Evolutionary conservation across 2,113 vertebrate species (phyloP).

Genomic region (Noturus placidus): DNA sequence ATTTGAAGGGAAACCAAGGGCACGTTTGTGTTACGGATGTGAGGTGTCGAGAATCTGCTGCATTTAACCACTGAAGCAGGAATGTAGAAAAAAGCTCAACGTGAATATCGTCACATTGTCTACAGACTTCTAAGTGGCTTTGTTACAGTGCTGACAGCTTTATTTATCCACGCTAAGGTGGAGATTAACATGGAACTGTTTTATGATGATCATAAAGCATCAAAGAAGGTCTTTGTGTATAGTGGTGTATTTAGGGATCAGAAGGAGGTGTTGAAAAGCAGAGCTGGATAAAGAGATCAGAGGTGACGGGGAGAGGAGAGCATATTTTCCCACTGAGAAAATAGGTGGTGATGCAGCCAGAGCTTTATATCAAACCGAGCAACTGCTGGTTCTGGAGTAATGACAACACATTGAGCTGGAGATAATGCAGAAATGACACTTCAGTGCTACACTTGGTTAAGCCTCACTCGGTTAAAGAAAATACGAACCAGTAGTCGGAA

Average conservation of each 20-base stretch:
- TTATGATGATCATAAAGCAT: slow-evolving; percentile 11
- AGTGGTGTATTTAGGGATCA: slow-evolving; percentile 10
- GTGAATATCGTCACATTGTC: neutral
- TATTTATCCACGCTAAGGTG: neutral
- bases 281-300: slow-evolving; percentile 37
- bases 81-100: neutral
- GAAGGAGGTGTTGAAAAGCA: neutral
- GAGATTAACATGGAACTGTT: neutral
- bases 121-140: neutral
- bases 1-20: neutral
- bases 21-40: neutral
- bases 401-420: slow-evolving; percentile 18
- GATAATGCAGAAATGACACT: slow-evolving; percentile 6
- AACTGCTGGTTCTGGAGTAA: slow-evolving; percentile 28
- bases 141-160: neutral
- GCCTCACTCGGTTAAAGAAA: neutral
- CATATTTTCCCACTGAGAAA: slow-evolving; percentile 5
- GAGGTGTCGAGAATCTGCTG: neutral
- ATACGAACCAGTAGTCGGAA: neutral
- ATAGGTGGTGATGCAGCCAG: slow-evolving; percentile 29
- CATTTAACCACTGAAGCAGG: neutral
- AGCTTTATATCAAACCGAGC: slow-evolving; percentile 36
- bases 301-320: slow-evolving; percentile 1
- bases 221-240: slow-evolving; percentile 11
- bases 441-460: neutral